Evolutionary conservation across 2,113 vertebrate genomes (phyloP).

Genomic region (Nothobranchius kuhntae): DNA sequence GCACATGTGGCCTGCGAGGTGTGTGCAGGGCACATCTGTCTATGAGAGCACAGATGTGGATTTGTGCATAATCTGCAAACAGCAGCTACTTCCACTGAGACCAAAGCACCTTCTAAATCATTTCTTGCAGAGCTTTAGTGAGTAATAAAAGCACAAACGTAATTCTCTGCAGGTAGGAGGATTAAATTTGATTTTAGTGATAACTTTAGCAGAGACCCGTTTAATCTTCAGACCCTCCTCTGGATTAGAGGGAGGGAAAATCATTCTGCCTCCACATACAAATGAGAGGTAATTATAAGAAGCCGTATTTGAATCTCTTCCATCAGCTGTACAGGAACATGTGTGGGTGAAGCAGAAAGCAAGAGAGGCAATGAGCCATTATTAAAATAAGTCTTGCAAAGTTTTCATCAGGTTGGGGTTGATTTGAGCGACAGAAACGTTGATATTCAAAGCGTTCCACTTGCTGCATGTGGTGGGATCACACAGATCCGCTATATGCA

Average conservation of each 20-base stretch:
- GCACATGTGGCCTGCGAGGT: too few species aligned
- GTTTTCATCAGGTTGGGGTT: constrained; percentile 12
- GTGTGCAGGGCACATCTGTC: too few species aligned
- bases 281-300: constrained; percentile 43
- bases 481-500: constrained; percentile 27
- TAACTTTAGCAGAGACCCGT: constrained; percentile 23
- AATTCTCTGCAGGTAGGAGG: constrained; percentile 22
- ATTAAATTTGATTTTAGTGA: constrained; percentile 29
- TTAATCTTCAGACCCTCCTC: constrained; percentile 13
- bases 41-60: neutral
- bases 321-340: constrained; percentile 26
- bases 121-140: neutral
- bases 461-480: constrained; percentile 8
- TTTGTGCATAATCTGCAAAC: neutral
- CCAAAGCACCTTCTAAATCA: neutral
- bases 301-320: constrained; percentile 33
- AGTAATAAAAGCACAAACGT: constrained; percentile 4
- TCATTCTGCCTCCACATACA: constrained; percentile 12
- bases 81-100: too few species aligned
- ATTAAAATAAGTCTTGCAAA: constrained; percentile 3
- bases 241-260: constrained; percentile 14
- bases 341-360: constrained; percentile 5
- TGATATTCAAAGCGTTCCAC: constrained; percentile 37
- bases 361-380: neutral
- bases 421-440: constrained; percentile 22